Base-by-base conservation (phyloP, 2,797 vertebrate species). In the Psittacula derbiana region DNA sequence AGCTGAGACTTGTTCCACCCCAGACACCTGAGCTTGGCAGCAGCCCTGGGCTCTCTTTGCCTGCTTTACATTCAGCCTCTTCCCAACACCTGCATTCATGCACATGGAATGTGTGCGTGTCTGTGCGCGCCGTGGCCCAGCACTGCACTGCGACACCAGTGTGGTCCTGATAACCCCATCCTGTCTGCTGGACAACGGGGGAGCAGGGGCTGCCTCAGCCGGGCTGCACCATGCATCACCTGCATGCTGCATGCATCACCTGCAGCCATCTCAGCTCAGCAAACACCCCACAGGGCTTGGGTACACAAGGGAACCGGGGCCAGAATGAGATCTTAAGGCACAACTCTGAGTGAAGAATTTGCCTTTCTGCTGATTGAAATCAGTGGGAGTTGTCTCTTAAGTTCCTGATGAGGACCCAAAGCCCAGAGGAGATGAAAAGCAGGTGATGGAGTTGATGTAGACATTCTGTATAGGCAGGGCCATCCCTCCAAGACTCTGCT, bases 101-200 rank as follows among this genome's bases (percentile, higher is more conserved):
- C 3, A 25, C 50, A 9, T 15, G 4, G 19, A 21, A 30, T 1
- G 21, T 2, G n/a, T 4, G 69, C 11, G 41, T 43, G 47, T 12
- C 12, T 9, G 55, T 1, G 16, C 1, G n/a, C 3, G 16, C 64
- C 33, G 0, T 14, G 49, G 53, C 8, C 70, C 74, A 1, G 30
- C 2, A 8, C 90, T 24, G 86, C 73, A 47, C 81, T 88, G 93
- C 53, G 65, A 30, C 87, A 72, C 44, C 2, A 8, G 31, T 27
- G 0, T 2, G 33, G 57, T 46, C 57, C 60, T 4, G 8, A 49
- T 23, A 17, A 10, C 61, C 52, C 3, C 5, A 7, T 16, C 25
- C n/a, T 38, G 73, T 11, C 52, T 18, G 1, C 23, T 2, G 70
- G 60, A 6, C 49, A 24, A 2, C 4, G 4, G 11, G 52, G 57